Base-by-base conservation (phyloP, 2,888 invertebrate genomes). In the Drosophila borborema region DNA sequence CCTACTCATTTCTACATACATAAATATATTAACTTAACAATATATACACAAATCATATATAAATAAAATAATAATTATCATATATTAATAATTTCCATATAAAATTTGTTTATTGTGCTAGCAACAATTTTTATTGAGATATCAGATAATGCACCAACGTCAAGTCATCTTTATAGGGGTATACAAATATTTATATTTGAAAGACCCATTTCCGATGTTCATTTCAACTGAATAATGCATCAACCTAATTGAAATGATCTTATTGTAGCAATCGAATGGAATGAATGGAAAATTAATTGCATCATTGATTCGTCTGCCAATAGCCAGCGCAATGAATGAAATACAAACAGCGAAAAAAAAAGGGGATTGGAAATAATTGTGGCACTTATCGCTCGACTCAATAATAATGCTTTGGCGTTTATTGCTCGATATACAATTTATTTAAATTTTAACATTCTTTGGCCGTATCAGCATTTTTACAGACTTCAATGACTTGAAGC, bases 391-490 rank as follows among this genome's bases (percentile, higher is more conserved):
- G 49, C 49, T 6, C 18, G 49, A 10, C 31, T 0, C 31, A 51
- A 34, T 51, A 20, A 51, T 18, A 20, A 51, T 18, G 3, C 14
- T 18, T 2, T 34, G 14, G 14, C 34, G 20, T 34, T 51, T 36
- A 36, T 18, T 34, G 31, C 10, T 18, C 12, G 34, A 34, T 51
- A 34, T 14, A 28, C 20, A 23, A 7, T 23, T 41, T 53, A 54
- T 64, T 77, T 59, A 64, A 36, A 20, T 43, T 59, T 73, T 34
- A 41, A 10, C 16, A 12, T 40, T 64, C 68, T 82, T 84, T 45
- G 84, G 84, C 1, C 96, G 92, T 61, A 96, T 94, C 94, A 95
- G 94, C 94, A 96, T 96, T 82, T 94, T 94, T 0, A 95, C 94
- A 77, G 94, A 94, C 74, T 94, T 93, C 95, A 93, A 6, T 49